These are phyloP conservation scores for Babylonia areolata DNA, from an alignment of 1,140 invertebrate genomes.

Conservation along the genomic window DNA sequence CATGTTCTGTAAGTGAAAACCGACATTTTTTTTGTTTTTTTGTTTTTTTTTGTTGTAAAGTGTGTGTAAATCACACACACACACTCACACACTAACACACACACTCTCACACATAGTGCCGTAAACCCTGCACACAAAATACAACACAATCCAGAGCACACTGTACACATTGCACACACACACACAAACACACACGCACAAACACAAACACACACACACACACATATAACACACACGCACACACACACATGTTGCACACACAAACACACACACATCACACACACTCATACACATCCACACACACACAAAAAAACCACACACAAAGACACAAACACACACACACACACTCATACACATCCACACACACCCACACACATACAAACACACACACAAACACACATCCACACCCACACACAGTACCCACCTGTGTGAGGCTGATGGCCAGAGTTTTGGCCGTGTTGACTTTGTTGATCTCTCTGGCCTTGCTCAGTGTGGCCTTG, in stretches of 20 bases:
- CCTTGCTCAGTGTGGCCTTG: constrained; percentile 96
- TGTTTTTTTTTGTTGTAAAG: too few relatives aligned
- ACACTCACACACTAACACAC: too few relatives aligned
- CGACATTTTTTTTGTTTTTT: too few relatives aligned
- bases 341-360: background rate
- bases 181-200: background rate
- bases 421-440: constrained; percentile 85
- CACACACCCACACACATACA: background rate
- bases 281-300: background rate
- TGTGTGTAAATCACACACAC: too few relatives aligned
- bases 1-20: too few relatives aligned
- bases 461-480: constrained; percentile 97
- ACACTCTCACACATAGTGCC: too few relatives aligned
- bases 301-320: too few relatives aligned
- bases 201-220: background rate
- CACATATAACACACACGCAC: background rate
- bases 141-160: too few relatives aligned
- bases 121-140: too few relatives aligned
- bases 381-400: too few relatives aligned
- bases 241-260: background rate
- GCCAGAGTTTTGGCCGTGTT: constrained; percentile 97
- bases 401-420: background rate
- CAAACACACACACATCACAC: background rate
- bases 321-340: background rate
- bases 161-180: constrained; percentile 1